A percentile compares a stretch with the other conserved stretches of the same genome.
Conservation (phyloP, 2,888 invertebrate genomes). For the Hypercompe scribonia region DNA sequence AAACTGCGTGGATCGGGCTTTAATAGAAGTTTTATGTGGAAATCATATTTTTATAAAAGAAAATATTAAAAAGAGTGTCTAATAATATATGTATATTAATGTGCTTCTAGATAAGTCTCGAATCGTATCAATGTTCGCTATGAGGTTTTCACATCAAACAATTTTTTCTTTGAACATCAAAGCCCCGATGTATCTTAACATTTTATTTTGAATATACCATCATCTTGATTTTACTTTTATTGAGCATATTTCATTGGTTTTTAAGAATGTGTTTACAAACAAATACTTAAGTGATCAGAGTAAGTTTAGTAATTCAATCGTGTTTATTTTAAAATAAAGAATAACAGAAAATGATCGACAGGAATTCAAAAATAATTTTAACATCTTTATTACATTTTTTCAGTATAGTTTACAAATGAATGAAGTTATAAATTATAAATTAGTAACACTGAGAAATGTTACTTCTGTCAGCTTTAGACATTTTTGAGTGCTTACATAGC, state of each 20-base stretch:
- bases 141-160: slow-evolving; percentile 19
- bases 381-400: background rate
- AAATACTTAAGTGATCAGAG: background rate
- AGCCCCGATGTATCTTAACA: slow-evolving; percentile 3
- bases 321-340: too few species aligned
- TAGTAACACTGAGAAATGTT: too few species aligned
- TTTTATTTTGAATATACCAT: slow-evolving; percentile 16
- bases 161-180: slow-evolving; percentile 16
- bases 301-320: background rate
- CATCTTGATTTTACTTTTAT: slow-evolving; percentile 6
- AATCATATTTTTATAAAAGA: slow-evolving; percentile 51
- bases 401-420: too few species aligned
- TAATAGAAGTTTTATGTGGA: slow-evolving; percentile 70
- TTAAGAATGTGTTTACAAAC: slow-evolving; percentile 18
- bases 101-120: slow-evolving; percentile 58
- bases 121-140: slow-evolving; percentile 23
- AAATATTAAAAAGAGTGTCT: slow-evolving; percentile 55
- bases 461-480: too few species aligned
- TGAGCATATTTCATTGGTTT: slow-evolving; percentile 17
- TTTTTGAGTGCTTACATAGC: too few species aligned
- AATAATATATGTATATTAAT: slow-evolving; percentile 59
- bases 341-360: too few species aligned
- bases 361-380: background rate
- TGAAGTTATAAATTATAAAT: too few species aligned
- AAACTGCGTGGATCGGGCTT: slow-evolving; percentile 78